Evolutionary conservation across 1,140 invertebrate genomes (phyloP).

Genomic region (Trachymyrmex cornetzi): DNA sequence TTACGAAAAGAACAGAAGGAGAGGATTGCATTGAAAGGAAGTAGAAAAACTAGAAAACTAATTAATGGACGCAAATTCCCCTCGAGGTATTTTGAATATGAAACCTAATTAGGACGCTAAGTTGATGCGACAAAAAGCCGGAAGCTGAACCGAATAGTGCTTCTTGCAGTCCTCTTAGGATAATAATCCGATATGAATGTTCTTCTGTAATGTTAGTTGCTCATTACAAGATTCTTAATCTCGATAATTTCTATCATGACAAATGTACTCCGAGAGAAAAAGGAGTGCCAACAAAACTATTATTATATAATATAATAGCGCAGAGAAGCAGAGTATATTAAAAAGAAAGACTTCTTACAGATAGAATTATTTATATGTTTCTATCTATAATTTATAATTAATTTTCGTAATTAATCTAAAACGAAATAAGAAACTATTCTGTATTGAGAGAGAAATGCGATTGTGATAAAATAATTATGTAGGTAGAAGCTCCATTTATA

Average conservation of each 20-base stretch:
- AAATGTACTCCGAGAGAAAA: neutral
- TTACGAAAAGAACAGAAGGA: neutral
- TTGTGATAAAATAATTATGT: no score
- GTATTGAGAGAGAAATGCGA: no score
- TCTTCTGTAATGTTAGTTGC: slow-evolving; percentile 1
- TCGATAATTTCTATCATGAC: slow-evolving; percentile 20
- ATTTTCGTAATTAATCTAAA: neutral
- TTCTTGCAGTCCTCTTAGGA: slow-evolving; percentile 36
- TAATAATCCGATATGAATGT: slow-evolving; percentile 35
- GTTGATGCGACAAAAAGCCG: slow-evolving; percentile 45
- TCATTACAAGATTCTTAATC: slow-evolving; percentile 17
- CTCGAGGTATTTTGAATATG: slow-evolving; percentile 44
- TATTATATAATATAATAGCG: neutral
- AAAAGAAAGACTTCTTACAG: neutral
- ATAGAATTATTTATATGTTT: neutral
- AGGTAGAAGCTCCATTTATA: no score
- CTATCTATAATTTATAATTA: neutral
- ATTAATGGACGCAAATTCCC: slow-evolving; percentile 36
- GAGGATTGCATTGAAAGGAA: neutral
- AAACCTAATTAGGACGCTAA: slow-evolving; percentile 51
- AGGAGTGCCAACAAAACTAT: neutral
- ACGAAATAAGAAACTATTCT: neutral
- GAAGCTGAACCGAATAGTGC: neutral
- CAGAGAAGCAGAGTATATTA: neutral
- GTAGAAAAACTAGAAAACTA: slow-evolving; percentile 20